A percentile compares a stretch with the other conserved stretches of the same genome.
Conservation (phyloP, 1,140 invertebrate species). For the Temnothorax longispinosus region DNA sequence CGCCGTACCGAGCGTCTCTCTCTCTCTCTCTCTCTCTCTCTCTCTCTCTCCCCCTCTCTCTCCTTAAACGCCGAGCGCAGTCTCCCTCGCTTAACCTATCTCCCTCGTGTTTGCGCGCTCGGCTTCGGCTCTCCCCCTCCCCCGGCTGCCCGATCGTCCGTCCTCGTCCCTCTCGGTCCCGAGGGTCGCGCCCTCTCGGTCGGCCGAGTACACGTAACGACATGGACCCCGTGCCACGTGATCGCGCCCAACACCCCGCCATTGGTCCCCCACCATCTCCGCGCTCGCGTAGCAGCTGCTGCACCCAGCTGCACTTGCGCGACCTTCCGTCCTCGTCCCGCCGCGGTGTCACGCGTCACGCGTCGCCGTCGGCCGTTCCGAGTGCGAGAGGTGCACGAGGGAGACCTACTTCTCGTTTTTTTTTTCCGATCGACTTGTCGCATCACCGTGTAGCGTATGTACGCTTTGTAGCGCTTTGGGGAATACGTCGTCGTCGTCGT, state of each 20-base stretch:
- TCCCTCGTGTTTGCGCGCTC: conserved; percentile 27
- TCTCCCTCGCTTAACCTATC: conserved; percentile 55
- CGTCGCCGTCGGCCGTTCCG: too few relatives aligned
- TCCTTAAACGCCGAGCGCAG: background rate
- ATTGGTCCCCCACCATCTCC: conserved; percentile 44
- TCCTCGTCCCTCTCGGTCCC: conserved; percentile 19
- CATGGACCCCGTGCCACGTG: conserved; percentile 48
- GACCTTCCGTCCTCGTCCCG: background rate
- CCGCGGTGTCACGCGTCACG: background rate
- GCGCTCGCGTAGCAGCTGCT: background rate
- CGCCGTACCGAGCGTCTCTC: conserved; percentile 1
- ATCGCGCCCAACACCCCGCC: background rate
- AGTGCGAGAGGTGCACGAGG: background rate
- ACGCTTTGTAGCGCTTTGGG: conserved; percentile 6
- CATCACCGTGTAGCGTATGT: background rate
- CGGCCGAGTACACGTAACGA: background rate
- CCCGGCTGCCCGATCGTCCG: background rate
- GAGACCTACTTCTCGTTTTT: background rate
- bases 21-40: background rate
- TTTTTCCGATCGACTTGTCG: conserved; percentile 16
- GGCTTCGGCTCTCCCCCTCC: too few relatives aligned
- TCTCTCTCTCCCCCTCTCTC: background rate
- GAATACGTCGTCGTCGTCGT: background rate
- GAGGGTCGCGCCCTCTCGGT: background rate
- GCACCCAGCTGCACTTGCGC: background rate